Evolutionary conservation across 2,113 vertebrate species (phyloP).

Genomic region (Motacilla alba): DNA sequence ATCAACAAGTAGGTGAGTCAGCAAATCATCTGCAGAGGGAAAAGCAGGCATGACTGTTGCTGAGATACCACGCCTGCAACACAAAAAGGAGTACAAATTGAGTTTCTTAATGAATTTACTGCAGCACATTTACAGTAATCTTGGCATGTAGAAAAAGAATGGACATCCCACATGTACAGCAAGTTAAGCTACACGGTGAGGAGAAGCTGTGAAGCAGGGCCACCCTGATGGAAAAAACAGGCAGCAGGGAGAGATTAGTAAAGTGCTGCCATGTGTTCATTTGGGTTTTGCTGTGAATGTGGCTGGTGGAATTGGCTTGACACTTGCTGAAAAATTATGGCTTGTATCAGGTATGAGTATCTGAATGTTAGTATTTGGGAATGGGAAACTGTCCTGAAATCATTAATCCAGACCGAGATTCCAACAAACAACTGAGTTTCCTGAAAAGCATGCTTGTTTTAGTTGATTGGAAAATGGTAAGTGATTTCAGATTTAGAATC

Average conservation of each 20-base stretch:
- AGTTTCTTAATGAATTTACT: not conserved
- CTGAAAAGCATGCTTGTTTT: not conserved
- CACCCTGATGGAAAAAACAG: not conserved
- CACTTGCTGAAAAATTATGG: not conserved
- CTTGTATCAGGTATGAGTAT: not conserved
- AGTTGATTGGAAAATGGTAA: not conserved
- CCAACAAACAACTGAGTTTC: not conserved
- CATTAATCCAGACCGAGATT: not conserved
- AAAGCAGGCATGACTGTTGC: slow-evolving; percentile 47
- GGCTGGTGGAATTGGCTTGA: not conserved
- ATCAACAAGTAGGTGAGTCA: slow-evolving; percentile 5
- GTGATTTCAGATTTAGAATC: not conserved
- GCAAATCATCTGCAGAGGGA: slow-evolving; percentile 10
- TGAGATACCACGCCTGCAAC: slow-evolving; percentile 36
- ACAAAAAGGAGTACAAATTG: slow-evolving; percentile 27
- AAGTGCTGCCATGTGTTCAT: not conserved
- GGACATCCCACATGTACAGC: not conserved
- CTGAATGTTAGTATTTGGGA: not conserved
- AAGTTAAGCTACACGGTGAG: not conserved
- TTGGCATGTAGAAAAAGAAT: not conserved
- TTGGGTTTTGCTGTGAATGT: not conserved
- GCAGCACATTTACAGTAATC: not conserved
- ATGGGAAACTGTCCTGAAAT: not conserved
- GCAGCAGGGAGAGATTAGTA: not conserved
- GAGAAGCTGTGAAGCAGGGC: not conserved